A percentile compares a stretch with the other conserved stretches of the same genome.
Evolutionary conservation across 2,113 vertebrate species (phyloP).

Genomic region (Lonchura striata): DNA sequence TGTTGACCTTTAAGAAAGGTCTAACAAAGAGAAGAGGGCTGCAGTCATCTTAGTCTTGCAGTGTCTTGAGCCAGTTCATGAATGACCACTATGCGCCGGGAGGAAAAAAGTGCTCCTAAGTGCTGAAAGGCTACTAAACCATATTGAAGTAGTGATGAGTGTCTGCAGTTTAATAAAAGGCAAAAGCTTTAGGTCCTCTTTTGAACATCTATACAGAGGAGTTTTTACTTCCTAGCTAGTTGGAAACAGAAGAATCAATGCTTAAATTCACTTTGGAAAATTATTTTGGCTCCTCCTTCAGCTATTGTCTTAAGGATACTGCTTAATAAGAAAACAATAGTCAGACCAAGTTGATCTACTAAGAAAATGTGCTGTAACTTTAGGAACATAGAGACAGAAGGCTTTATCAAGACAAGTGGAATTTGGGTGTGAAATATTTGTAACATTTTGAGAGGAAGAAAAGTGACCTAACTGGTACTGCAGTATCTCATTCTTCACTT

Average conservation of each 20-base stretch:
- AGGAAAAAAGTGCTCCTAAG: background rate
- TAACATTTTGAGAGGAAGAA: background rate
- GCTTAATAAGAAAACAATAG: background rate
- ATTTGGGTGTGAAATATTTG: background rate
- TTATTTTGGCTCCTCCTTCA: background rate
- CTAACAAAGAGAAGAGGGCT: background rate
- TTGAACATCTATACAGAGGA: background rate
- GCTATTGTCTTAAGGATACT: background rate
- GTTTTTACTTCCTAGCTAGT: background rate
- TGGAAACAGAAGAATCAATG: background rate
- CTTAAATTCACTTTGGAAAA: background rate
- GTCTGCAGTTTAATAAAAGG: background rate
- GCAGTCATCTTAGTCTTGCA: background rate
- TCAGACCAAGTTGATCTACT: background rate
- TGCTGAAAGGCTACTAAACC: background rate
- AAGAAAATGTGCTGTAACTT: background rate
- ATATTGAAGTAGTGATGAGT: background rate
- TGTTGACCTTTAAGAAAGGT: background rate
- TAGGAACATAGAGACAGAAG: background rate
- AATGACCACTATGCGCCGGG: accelerated
- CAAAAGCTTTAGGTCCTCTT: background rate
- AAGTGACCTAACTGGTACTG: background rate
- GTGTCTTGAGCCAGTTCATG: background rate
- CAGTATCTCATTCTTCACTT: background rate
- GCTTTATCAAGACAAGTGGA: background rate